Base-by-base conservation (phyloP, 2,797 vertebrate species). In the Anabas testudineus region DNA sequence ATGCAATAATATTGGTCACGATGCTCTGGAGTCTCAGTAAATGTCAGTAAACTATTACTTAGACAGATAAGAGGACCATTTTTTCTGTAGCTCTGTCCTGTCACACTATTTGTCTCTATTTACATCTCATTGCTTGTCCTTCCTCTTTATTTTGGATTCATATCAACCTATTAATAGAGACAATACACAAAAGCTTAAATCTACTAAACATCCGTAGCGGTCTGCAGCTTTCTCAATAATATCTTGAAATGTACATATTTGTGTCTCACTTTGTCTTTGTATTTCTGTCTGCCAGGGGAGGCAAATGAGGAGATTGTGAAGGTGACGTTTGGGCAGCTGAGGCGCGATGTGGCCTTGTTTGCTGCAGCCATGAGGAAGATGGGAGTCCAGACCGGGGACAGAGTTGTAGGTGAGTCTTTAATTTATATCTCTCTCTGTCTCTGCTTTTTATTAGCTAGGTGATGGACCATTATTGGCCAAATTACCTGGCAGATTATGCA, bases 321-420 rank as follows among this genome's bases (percentile, higher is more conserved):
- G 91, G 96, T 99, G 88, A 97, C 97, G 2, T 99, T 95, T 47
- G 92, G 94, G 42, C 96, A 98, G 68, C 80, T 99, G 78, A 93
- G 94, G 80, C 91, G 93, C 7, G 94, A 94, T 3, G 97, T 99
- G 21, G 97, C 97, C 0, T 59, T 97, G 83, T 97, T 95, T 34
- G 97, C 97, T 10, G 95, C 97, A 0, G 97, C 98, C 41, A 97
- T 99, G 97, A 95, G 97, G 89, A 98, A 96, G 87, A 96, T 97
- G 95, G 97, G 97, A 2, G 28, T 99, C 45, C 91, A 91, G 84
- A 93, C 74, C 0, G 96, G 97, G 45, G 98, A 99, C 92, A 86
- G 97, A 53, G 96, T 99, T 0, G 96, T 97, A 2, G 97, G 97
- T 99, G 78, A 95, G 96, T 90, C 16, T 32, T 10, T 22, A 0